Evolutionary conservation across 2,113 vertebrate genomes (phyloP), one percentile per base, ranked within the genome.

Genomic region (Plotosus lineatus): DNA sequence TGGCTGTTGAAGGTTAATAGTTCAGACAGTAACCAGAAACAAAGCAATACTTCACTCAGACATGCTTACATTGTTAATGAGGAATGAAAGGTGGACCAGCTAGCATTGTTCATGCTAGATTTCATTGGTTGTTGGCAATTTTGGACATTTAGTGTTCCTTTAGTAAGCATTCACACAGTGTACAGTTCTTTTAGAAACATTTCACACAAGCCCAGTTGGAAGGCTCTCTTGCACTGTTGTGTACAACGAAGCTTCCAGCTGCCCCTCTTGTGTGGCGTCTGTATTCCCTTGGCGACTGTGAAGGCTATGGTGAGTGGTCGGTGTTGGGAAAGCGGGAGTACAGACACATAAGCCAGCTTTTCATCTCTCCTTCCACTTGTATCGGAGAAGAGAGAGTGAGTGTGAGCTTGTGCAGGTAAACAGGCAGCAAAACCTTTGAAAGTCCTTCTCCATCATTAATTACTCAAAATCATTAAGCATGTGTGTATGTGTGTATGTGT

Each of bases 291-390:
- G 56, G 75, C 6, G 33, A 38, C 58, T 65, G 6, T 1, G 61
- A 72, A 74, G 56, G 71, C 14, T 50, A 23, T 23, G 58, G 33
- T 17, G 78, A 73, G 80, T 82, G 79, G 74, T 82, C 31, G 82
- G 80, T 84, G 86, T 85, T 82, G 1, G 75, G 81, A 86, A 75
- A 83, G 73, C 77, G 81, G 85, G 53, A 58, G 77, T 75, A 79
- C 87, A 85, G 84, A 82, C 81, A 83, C 84, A 89, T 91, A 89
- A 88, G 85, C 75, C 44, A 73, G 77, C 82, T 86, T 90, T 90
- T 92, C 87, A 91, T 92, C 86, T 87, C 75, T 23, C 76, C 48
- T 44, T 86, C 68, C 75, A 85, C 86, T 82, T 83, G 76, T 85
- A 72, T 82, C 75, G 77, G 72, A 87, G 77, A 53, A 75, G 80